Conservation (phyloP, 2,888 invertebrate genomes). For the Tachina lurida region DNA sequence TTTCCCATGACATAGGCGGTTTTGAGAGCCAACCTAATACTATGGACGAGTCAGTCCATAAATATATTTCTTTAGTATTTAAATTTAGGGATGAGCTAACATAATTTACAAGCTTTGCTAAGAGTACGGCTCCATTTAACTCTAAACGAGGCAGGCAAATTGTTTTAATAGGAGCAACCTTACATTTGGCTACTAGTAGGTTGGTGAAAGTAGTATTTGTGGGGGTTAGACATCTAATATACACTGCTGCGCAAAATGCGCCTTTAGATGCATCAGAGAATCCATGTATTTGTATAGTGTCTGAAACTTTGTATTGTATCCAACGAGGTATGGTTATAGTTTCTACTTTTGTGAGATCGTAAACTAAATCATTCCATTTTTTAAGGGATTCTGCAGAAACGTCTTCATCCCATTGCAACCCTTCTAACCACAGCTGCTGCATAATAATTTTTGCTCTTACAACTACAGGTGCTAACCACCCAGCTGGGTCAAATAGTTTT, state of each 20-base stretch:
- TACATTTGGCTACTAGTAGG: too few species aligned
- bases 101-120: background rate
- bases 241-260: background rate
- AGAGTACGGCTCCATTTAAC: too few species aligned
- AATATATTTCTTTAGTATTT: too few species aligned
- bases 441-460: background rate
- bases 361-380: background rate
- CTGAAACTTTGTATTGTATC: too few species aligned
- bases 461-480: background rate
- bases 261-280: background rate
- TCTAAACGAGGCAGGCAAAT: too few species aligned
- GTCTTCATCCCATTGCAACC: background rate
- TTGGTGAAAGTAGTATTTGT: too few species aligned
- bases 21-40: background rate
- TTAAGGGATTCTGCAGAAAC: background rate
- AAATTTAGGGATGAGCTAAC: background rate
- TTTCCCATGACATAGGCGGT: background rate
- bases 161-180: too few species aligned
- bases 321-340: too few species aligned
- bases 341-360: background rate
- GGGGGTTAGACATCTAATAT: too few species aligned
- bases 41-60: background rate
- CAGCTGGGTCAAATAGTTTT: background rate
- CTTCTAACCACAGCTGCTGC: background rate
- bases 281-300: background rate